Conservation (phyloP, 2,113 vertebrate genomes). For the Neodon shergylaensis region DNA sequence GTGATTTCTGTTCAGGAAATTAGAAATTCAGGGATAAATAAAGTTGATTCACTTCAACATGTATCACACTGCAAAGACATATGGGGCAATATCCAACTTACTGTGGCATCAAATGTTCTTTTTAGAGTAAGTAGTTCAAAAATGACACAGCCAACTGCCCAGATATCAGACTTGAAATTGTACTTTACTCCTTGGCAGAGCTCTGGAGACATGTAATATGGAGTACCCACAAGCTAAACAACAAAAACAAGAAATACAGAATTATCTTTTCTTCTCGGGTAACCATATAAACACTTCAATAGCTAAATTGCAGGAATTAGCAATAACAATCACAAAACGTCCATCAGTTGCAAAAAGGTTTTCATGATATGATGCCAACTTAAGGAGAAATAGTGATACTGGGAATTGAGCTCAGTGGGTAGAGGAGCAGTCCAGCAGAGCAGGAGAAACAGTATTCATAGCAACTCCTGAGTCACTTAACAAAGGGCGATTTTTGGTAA, state of each 20-base stretch:
- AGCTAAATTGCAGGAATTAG: slow-evolving; percentile 40
- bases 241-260: slow-evolving; percentile 71
- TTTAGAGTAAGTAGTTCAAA: slow-evolving; percentile 96
- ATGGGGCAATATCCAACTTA: slow-evolving; percentile 81
- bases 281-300: slow-evolving; percentile 29
- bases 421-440: not conserved
- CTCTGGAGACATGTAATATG: slow-evolving; percentile 99
- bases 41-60: not conserved
- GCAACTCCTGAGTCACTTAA: slow-evolving; percentile 7
- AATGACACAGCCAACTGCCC: slow-evolving; percentile 97
- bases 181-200: slow-evolving; percentile 98
- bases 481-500: not conserved
- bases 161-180: slow-evolving; percentile 99
- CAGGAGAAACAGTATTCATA: not conserved
- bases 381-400: not conserved
- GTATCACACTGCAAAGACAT: slow-evolving; percentile 15
- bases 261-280: slow-evolving; percentile 64
- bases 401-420: not conserved
- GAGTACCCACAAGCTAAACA: slow-evolving; percentile 96
- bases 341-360: slow-evolving; percentile 19
- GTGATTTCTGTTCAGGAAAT: slow-evolving; percentile 24
- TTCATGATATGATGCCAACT: slow-evolving; percentile 26
- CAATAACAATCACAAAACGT: slow-evolving; percentile 28
- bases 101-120: slow-evolving; percentile 98
- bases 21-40: slow-evolving; percentile 42